Evolutionary conservation across 1,140 invertebrate species (phyloP).

Genomic region (Zaprionus vittiger): DNA sequence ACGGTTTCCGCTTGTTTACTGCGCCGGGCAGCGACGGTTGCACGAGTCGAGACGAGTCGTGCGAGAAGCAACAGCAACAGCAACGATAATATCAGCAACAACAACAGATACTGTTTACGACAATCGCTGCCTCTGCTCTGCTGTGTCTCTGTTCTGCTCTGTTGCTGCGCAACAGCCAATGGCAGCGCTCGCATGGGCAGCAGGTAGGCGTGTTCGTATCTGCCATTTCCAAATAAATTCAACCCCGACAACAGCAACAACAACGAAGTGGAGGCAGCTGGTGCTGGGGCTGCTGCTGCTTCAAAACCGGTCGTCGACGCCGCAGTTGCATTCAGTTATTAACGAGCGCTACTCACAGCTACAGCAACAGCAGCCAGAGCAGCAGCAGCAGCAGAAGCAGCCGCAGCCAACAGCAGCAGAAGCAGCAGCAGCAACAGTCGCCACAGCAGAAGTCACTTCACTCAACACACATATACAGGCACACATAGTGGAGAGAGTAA

Average conservation of each 20-base stretch:
- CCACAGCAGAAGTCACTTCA: slow-evolving; percentile 63
- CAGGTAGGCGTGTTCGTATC: slow-evolving; percentile 80
- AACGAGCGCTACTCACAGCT: slow-evolving; percentile 79
- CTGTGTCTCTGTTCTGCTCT: slow-evolving; percentile 19
- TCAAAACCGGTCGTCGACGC: slow-evolving; percentile 76
- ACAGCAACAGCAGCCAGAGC: slow-evolving; percentile 54
- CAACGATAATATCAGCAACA: slow-evolving; percentile 30
- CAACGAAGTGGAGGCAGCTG: slow-evolving; percentile 23
- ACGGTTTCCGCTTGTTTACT: slow-evolving; percentile 83
- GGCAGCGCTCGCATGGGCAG: slow-evolving; percentile 54
- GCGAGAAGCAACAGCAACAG: slow-evolving; percentile 22
- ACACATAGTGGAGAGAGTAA: slow-evolving; percentile 26
- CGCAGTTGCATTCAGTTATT: slow-evolving; percentile 81
- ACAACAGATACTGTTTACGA: slow-evolving; percentile 53
- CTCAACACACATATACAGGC: slow-evolving; percentile 53
- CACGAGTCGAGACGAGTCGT: slow-evolving; percentile 30
- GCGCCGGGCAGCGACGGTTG: slow-evolving; percentile 34
- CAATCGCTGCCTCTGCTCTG: slow-evolving; percentile 27
- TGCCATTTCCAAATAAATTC: slow-evolving; percentile 83
- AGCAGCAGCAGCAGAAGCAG: slow-evolving; percentile 38
- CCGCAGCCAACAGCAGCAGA: slow-evolving; percentile 49
- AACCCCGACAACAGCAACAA: slow-evolving; percentile 58
- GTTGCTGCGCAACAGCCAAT: slow-evolving; percentile 54
- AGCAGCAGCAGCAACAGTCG: slow-evolving; percentile 38
- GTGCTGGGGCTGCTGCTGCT: slow-evolving; percentile 26